These are phyloP conservation scores for Centrocercus urophasianus DNA, from an alignment of 2,113 vertebrate species.

Conservation along the genomic window DNA sequence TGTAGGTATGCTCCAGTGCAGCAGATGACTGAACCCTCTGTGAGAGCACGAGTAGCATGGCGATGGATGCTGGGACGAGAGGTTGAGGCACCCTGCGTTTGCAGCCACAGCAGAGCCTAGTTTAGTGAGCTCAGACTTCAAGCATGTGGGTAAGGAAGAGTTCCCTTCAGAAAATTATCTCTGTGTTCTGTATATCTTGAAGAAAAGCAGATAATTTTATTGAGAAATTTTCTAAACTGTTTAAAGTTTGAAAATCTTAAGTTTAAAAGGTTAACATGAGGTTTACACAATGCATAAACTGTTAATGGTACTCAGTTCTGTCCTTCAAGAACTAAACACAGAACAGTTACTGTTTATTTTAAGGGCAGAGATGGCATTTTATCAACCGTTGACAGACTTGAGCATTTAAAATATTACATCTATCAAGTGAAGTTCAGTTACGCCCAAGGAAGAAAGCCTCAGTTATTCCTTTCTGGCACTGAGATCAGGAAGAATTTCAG, in stretches of 20 bases:
- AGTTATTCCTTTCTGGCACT: not conserved
- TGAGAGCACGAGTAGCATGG: accelerated
- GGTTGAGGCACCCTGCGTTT: accelerated
- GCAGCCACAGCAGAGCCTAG: accelerated
- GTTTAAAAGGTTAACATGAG: slow-evolving; percentile 35
- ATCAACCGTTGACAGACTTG: not conserved
- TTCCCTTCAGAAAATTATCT: not conserved
- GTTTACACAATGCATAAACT: slow-evolving; percentile 55
- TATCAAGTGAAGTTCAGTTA: not conserved
- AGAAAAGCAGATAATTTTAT: not conserved
- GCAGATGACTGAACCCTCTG: not conserved
- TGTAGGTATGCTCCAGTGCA: not conserved
- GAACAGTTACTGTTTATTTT: slow-evolving; percentile 54
- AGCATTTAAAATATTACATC: slow-evolving; percentile 9
- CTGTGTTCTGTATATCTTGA: not conserved
- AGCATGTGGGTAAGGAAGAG: not conserved
- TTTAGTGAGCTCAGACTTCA: not conserved
- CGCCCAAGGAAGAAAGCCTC: not conserved
- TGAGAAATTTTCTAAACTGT: slow-evolving; percentile 21
- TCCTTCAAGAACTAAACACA: slow-evolving; percentile 22
- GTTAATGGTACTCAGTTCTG: slow-evolving; percentile 32
- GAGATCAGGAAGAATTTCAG: not conserved
- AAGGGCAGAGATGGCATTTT: slow-evolving; percentile 13
- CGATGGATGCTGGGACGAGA: accelerated
- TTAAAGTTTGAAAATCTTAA: slow-evolving; percentile 5